Evolutionary conservation across 2,113 vertebrate genomes (phyloP).

Genomic region (Siniperca knerii): DNA sequence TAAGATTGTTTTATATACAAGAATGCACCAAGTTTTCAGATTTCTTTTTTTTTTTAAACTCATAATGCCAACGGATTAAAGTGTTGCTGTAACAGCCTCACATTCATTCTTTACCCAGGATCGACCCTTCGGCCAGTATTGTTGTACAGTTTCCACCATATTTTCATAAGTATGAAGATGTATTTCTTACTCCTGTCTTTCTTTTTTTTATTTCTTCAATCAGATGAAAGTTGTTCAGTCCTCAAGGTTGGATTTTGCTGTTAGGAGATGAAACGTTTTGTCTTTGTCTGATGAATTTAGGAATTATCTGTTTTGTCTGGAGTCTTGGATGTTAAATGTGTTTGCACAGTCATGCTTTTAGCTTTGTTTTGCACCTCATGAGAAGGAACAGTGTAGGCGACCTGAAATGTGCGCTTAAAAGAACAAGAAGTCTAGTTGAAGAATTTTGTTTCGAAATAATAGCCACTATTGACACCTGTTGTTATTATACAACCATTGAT

Average conservation of each 20-base stretch:
- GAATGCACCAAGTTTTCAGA: constrained; percentile 43
- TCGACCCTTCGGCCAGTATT: constrained; percentile 81
- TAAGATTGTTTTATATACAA: constrained; percentile 52
- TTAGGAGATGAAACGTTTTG: constrained; percentile 10
- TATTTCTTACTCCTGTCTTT: constrained; percentile 55
- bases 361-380: constrained; percentile 81
- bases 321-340: constrained; percentile 67
- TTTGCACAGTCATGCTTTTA: constrained; percentile 81
- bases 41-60: constrained; percentile 55
- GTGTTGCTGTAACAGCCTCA: constrained; percentile 66
- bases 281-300: constrained; percentile 49
- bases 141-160: constrained; percentile 79
- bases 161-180: constrained; percentile 50
- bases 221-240: constrained; percentile 26
- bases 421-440: constrained; percentile 31
- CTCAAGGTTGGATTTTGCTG: constrained; percentile 25
- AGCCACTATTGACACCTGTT: constrained; percentile 1
- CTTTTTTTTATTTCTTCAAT: constrained; percentile 51
- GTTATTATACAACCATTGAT: constrained; percentile 33
- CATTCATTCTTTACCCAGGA: constrained; percentile 45
- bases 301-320: constrained; percentile 12
- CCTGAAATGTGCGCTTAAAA: constrained; percentile 54
- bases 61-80: constrained; percentile 80
- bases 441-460: constrained; percentile 28
- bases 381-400: constrained; percentile 30